Evolutionary conservation across 1,140 invertebrate genomes (phyloP), one percentile per base, ranked within the genome.

Genomic region (Littorina saxatilis): DNA sequence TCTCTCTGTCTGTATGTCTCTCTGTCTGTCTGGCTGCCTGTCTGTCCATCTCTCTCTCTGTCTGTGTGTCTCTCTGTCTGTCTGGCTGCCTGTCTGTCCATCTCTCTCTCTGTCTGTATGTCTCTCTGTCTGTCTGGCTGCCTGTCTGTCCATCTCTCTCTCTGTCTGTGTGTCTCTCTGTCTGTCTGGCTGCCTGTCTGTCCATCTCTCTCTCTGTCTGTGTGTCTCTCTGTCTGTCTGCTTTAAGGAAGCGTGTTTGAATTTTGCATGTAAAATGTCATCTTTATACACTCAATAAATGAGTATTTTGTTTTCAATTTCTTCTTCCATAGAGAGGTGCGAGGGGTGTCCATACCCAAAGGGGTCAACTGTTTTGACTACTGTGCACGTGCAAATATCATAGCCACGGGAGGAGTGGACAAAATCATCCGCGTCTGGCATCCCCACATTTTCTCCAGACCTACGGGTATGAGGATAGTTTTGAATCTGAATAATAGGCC

Each of bases 361-460:
- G 92, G 91, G 29, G 88, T 92, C 2, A 92, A 91, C 83, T 87
- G 89, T 32, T 92, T 92, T 84, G 90, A 89, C 73, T 92, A 89
- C 78, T 92, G 91, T 86, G 87, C 86, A 13, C 86, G 88, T 75
- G 90, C 91, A 13, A 92, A 92, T 84, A 89, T 92, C 27, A 90
- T 92, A 43, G 91, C 91, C 58, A 92, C 92, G 4, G 92, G 91
- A 17, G 92, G 92, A 5, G 90, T 91, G 9, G 92, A 92, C 81
- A 92, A 92, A 78, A 83, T 90, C 50, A 91, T 92, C 50, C 79
- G 92, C 50, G 88, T 92, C 0, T 92, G 90, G 89, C 91, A 92
- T 79, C 91, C 92, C 11, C 90, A 92, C 70, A 92, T 92, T 75
- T 90, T 91, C 79, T 90, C 88, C 13, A 82, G 88, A 81, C 90